Evolutionary conservation across 2,113 vertebrate species (phyloP).

Genomic region (Hucho hucho): DNA sequence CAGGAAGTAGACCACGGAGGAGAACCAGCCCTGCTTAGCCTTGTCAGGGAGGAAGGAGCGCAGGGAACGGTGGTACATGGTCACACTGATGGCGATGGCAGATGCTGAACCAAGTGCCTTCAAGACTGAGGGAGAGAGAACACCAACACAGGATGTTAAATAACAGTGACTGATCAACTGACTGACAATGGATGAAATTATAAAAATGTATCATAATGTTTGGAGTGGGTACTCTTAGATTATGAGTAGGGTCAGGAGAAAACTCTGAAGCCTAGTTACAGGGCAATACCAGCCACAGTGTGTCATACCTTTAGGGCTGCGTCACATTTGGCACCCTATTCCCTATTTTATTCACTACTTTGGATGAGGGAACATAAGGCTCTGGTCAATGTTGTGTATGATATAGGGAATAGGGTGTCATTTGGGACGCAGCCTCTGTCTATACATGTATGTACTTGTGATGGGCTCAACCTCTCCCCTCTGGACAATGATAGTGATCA

Average conservation of each 20-base stretch:
- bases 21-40: slow-evolving; percentile 37
- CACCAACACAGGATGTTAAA: neutral
- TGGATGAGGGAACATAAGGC: too few species aligned
- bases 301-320: too few species aligned
- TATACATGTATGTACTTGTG: slow-evolving; percentile 38
- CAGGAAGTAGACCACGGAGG: slow-evolving; percentile 71
- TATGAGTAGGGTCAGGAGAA: neutral
- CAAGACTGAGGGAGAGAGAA: slow-evolving; percentile 49
- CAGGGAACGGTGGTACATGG: slow-evolving; percentile 80
- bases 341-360: too few species aligned
- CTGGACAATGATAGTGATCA: slow-evolving; percentile 72
- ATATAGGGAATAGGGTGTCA: too few species aligned
- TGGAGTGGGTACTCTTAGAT: neutral
- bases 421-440: too few species aligned
- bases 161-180: too few species aligned
- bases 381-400: too few species aligned
- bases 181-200: neutral
- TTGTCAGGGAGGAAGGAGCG: slow-evolving; percentile 78
- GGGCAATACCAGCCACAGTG: too few species aligned
- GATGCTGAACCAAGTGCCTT: slow-evolving; percentile 38
- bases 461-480: slow-evolving; percentile 50
- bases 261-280: too few species aligned
- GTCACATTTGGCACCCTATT: too few species aligned
- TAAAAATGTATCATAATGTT: neutral
- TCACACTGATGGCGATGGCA: slow-evolving; percentile 48